A percentile compares a stretch with the other conserved stretches of the same genome.
phyloP scores from a whole-genome alignment of 2,888 invertebrate genomes.

The Helleia helle region DNA sequence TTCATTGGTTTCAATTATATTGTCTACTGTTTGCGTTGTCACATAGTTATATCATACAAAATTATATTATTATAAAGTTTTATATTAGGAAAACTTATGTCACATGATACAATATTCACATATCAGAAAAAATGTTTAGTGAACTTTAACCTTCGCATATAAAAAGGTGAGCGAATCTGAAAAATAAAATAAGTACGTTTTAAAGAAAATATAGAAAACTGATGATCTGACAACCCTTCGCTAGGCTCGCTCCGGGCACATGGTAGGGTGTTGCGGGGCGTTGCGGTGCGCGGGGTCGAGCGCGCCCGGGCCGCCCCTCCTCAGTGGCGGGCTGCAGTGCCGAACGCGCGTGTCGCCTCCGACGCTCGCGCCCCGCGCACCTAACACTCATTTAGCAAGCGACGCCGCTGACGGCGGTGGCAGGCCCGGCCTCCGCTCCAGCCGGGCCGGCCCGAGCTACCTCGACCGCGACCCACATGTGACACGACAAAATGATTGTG shows the following conservation, averaged over 20 bases:
- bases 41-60: no score
- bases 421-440: constrained; percentile 58
- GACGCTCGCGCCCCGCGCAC: constrained; percentile 66
- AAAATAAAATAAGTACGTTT: not conserved
- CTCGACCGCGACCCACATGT: constrained; percentile 51
- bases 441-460: constrained; percentile 45
- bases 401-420: constrained; percentile 64
- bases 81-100: no score
- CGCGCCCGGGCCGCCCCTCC: constrained; percentile 69
- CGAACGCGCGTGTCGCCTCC: constrained; percentile 69
- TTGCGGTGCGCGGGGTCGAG: constrained; percentile 41
- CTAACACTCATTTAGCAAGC: constrained; percentile 63
- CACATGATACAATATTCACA: no score
- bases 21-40: no score
- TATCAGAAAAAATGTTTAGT: no score
- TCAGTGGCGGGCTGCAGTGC: constrained; percentile 72
- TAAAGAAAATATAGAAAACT: constrained; percentile 33
- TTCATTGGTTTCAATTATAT: no score
- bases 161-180: no score
- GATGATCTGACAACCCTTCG: constrained; percentile 67
- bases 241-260: constrained; percentile 48
- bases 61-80: no score
- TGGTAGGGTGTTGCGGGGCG: constrained; percentile 35
- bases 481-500: constrained; percentile 55
- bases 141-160: no score